These are phyloP conservation scores for Ornithoptera alexandrae DNA, from an alignment of 2,888 invertebrate genomes.

Conservation along the genomic window DNA sequence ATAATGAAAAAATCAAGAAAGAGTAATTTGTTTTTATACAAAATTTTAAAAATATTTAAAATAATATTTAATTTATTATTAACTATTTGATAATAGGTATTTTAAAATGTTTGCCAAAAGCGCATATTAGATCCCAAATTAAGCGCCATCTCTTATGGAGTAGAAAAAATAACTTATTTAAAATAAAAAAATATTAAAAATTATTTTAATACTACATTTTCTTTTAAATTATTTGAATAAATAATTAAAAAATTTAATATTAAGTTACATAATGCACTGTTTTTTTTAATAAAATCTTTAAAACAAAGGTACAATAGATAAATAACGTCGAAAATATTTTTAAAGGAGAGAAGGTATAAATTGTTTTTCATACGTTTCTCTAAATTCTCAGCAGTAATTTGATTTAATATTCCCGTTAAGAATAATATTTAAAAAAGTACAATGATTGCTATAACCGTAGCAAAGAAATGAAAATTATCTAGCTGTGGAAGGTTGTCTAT, in stretches of 20 bases:
- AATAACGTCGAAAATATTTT: too few species aligned
- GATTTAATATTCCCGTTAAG: not conserved
- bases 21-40: too few species aligned
- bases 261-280: not conserved
- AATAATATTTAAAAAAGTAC: not conserved
- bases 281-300: too few species aligned
- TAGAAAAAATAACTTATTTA: slow-evolving; percentile 39
- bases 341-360: too few species aligned
- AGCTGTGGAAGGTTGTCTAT: slow-evolving; percentile 39
- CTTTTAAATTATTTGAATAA: not conserved
- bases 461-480: not conserved
- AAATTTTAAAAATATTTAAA: too few species aligned
- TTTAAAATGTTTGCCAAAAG: not conserved
- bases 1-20: too few species aligned
- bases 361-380: too few species aligned
- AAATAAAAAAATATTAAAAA: too few species aligned
- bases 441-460: not conserved
- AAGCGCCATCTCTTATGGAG: slow-evolving; percentile 54
- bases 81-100: not conserved
- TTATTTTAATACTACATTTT: too few species aligned
- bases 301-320: too few species aligned
- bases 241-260: not conserved
- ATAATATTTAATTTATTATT: not conserved
- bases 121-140: not conserved
- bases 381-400: not conserved